Percentiles rank a stretch among this genome's conserved stretches.
Evolutionary conservation across 2,888 invertebrate genomes (phyloP).

Genomic region (Dicroscelio sp.): DNA sequence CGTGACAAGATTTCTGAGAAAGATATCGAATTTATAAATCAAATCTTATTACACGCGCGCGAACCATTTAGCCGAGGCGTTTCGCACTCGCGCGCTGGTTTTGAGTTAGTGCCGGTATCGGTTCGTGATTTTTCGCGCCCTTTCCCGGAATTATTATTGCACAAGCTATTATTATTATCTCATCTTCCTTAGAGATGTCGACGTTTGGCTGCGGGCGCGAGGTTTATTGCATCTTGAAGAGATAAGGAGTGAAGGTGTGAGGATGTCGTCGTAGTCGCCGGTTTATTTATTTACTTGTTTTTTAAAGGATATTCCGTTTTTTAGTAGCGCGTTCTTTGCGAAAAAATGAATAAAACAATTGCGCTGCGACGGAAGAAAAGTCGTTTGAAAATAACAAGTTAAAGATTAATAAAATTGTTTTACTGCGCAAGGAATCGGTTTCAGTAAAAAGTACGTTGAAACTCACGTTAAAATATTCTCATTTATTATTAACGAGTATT

Average conservation of each 20-base stretch:
- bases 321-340: too few species aligned
- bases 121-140: slow-evolving; percentile 3
- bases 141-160: slow-evolving; percentile 12
- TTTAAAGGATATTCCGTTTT: too few species aligned
- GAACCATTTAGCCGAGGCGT: slow-evolving; percentile 54
- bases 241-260: slow-evolving; percentile 15
- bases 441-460: too few species aligned
- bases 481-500: too few species aligned
- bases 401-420: too few species aligned
- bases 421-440: too few species aligned
- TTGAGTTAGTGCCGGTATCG: slow-evolving; percentile 49
- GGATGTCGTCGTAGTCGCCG: slow-evolving; percentile 12
- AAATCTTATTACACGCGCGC: slow-evolving; percentile 63
- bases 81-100: background rate
- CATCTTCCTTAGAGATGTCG: background rate
- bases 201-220: slow-evolving; percentile 17
- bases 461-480: too few species aligned
- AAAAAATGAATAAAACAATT: too few species aligned
- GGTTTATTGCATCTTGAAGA: slow-evolving; percentile 19
- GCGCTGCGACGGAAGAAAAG: too few species aligned
- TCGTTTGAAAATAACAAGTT: too few species aligned
- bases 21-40: slow-evolving; percentile 79
- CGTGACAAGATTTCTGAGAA: slow-evolving; percentile 69
- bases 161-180: slow-evolving; percentile 16
- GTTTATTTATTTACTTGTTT: slow-evolving; percentile 45